A percentile compares a stretch with the other conserved stretches of the same genome.
Conservation (phyloP, 2,797 vertebrate species). For the Cynodonichthys magdalenae region DNA sequence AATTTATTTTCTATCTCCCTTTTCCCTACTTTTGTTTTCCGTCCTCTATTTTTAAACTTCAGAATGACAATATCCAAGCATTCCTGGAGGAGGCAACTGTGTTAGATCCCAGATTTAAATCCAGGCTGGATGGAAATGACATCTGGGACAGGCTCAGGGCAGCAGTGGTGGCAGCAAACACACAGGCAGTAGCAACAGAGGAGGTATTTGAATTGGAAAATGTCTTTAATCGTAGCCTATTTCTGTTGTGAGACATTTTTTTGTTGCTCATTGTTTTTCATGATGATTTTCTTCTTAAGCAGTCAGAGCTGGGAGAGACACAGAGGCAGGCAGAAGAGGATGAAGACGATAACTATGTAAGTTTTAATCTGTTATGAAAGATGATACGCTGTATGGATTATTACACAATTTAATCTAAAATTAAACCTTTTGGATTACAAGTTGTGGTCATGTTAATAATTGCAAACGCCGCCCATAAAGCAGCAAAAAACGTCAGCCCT, state of each 20-base stretch:
- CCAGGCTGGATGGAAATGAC: background rate
- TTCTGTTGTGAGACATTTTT: background rate
- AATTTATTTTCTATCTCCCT: background rate
- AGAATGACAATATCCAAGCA: background rate
- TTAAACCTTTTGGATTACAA: too few relatives aligned
- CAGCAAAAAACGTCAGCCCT: background rate
- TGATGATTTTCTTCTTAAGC: background rate
- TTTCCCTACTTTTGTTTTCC: background rate
- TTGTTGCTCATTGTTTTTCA: background rate
- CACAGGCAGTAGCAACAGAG: background rate
- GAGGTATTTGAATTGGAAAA: constrained; percentile 1
- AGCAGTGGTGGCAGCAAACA: background rate
- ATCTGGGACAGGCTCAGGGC: constrained; percentile 2
- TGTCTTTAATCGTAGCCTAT: background rate
- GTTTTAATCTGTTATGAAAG: background rate
- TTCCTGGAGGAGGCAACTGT: constrained; percentile 3
- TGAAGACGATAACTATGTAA: constrained; percentile 2
- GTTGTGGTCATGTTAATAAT: background rate
- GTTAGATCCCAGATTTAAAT: background rate
- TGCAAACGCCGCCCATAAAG: background rate
- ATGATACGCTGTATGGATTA: background rate
- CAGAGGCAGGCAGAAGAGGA: background rate
- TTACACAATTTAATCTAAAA: background rate
- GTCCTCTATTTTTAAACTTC: background rate
- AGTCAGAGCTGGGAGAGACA: background rate